phyloP scores from a whole-genome alignment of 2,113 vertebrate genomes.

The Bombycilla garrulus region DNA sequence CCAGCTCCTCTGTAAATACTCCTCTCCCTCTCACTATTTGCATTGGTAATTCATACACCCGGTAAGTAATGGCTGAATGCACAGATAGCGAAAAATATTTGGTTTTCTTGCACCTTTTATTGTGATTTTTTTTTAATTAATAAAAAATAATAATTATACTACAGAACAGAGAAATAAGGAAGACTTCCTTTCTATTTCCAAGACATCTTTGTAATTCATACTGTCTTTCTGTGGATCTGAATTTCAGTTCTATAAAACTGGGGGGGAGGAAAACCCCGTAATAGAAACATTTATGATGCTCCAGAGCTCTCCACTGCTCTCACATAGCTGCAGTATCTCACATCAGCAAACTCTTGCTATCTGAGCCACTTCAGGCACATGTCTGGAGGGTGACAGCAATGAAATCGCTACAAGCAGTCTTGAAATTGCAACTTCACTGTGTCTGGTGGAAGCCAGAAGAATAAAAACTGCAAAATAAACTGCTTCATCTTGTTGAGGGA shows the following conservation, averaged over 20 bases:
- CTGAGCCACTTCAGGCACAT: not conserved
- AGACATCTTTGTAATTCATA: not conserved
- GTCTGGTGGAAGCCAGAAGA: not conserved
- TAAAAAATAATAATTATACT: not conserved
- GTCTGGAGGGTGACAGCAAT: not conserved
- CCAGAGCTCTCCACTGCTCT: not conserved
- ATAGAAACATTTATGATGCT: not conserved
- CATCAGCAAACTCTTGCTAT: not conserved
- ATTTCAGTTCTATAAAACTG: not conserved
- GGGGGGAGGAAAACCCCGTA: accelerated
- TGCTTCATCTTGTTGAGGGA: not conserved
- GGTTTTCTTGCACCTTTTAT: not conserved
- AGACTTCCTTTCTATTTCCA: not conserved
- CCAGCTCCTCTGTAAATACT: not conserved
- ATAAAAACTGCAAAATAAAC: not conserved
- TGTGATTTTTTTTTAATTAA: not conserved
- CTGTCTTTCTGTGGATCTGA: not conserved
- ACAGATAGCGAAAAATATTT: not conserved
- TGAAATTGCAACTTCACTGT: not conserved
- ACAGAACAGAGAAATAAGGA: not conserved
- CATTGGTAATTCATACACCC: not conserved
- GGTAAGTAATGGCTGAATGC: not conserved
- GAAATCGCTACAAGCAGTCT: not conserved
- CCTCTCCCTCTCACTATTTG: not conserved
- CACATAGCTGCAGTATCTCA: not conserved